These are phyloP conservation scores for Pocillopora damicornis DNA, from an alignment of 64 coral and sea anemone genomes.

Conservation along the genomic window DNA sequence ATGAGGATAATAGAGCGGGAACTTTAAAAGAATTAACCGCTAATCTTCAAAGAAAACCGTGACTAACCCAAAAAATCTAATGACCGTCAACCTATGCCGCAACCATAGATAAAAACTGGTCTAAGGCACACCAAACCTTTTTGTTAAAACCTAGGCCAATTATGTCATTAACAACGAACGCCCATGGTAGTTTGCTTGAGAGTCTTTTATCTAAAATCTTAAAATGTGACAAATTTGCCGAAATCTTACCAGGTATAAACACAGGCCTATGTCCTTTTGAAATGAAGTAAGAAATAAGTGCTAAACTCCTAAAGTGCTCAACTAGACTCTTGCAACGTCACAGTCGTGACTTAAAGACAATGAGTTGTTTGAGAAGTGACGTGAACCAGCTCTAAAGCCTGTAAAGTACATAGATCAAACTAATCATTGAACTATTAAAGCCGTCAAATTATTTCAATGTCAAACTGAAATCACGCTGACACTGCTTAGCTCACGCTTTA, in stretches of 20 bases:
- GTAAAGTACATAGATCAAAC: background rate
- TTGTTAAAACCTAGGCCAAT: background rate
- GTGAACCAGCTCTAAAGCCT: background rate
- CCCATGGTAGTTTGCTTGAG: background rate
- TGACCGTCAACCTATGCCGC: background rate
- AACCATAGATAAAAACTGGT: background rate
- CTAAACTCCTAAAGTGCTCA: background rate
- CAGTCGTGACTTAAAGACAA: background rate
- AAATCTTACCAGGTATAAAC: background rate
- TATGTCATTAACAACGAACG: background rate
- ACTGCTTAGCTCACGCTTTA: background rate
- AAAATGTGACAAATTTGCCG: background rate
- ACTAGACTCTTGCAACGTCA: background rate
- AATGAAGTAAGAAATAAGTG: background rate
- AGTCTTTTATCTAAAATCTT: conserved; percentile 6
- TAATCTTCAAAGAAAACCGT: no score
- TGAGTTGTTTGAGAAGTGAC: background rate
- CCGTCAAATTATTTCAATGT: background rate
- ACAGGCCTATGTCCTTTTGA: background rate
- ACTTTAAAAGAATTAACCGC: no score
- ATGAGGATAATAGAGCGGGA: background rate
- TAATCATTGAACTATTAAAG: background rate
- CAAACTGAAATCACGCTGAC: background rate
- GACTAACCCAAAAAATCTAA: background rate
- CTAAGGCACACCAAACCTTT: background rate